A percentile compares a stretch with the other conserved stretches of the same genome.
phyloP scores from a whole-genome alignment of 1,140 invertebrate species.

The Colletes gigas region DNA sequence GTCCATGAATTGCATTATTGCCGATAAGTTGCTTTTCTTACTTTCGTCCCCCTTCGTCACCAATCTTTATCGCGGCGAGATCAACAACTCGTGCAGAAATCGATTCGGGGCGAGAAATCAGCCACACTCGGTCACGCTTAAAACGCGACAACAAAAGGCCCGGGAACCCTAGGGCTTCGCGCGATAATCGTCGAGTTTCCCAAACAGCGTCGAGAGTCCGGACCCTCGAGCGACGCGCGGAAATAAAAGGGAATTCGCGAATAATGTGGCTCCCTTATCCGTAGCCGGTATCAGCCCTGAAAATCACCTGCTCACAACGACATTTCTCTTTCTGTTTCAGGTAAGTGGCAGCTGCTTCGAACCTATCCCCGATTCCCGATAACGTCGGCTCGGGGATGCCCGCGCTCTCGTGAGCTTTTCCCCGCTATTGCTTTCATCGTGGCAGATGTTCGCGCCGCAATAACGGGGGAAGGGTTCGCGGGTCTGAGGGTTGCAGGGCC shows the following conservation, averaged over 20 bases:
- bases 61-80: background rate
- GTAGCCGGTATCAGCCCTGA: slow-evolving; percentile 1
- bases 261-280: slow-evolving; percentile 29
- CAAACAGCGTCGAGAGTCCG: slow-evolving; percentile 24
- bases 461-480: slow-evolving; percentile 30
- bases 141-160: slow-evolving; percentile 33
- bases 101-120: slow-evolving; percentile 18
- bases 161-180: background rate
- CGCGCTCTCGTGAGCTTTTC: slow-evolving; percentile 32
- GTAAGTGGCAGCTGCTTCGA: slow-evolving; percentile 67
- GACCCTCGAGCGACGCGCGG: background rate
- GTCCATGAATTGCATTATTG: no score
- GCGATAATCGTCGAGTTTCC: slow-evolving; percentile 14
- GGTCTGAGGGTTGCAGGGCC: background rate
- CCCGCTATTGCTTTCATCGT: slow-evolving; percentile 47
- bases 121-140: slow-evolving; percentile 24
- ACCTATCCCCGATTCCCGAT: slow-evolving; percentile 50
- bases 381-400: slow-evolving; percentile 30
- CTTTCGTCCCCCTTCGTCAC: no score
- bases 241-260: slow-evolving; percentile 25
- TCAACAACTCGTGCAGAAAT: slow-evolving; percentile 16
- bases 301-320: slow-evolving; percentile 47
- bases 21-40: no score
- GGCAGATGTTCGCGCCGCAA: slow-evolving; percentile 54
- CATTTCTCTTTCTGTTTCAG: slow-evolving; percentile 70